Base-by-base conservation (phyloP, 2,888 invertebrate genomes). In the Paralinhomoeus sp. region DNA sequence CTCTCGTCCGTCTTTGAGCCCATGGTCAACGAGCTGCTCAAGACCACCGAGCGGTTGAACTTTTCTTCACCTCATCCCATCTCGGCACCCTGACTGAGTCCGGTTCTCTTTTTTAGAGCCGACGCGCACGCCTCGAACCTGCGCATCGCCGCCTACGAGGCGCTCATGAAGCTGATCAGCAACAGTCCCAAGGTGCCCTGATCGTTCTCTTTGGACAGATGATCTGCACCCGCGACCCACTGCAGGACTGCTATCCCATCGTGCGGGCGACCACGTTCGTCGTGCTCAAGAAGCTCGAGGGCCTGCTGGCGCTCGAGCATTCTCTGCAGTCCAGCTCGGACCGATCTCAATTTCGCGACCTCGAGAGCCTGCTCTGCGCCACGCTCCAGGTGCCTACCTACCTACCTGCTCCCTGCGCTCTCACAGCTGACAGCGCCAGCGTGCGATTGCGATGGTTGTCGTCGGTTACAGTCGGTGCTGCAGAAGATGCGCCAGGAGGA, bases 111-210 rank as follows among this genome's bases (percentile, higher is more conserved):
- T 52, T 58, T 40, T n/a, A 66, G 97, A 41, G 73, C 76, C 36
- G 93, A 97, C 67, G 87, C 84, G 33, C 63, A 63, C 47, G 64
- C 84, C 63, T 81, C 83, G 41, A 93, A 93, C 64, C 71, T 97
- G 45, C 72, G 97, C 51, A 82, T 85, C 24, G 89, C 93, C 31
- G 97, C 97, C 0, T 97, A 97, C 63, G 93, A 97, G 66, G 91
- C 97, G 1, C 71, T 97, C 1, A 97, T 97, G 93, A 93, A 93
- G 69, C 80, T 97, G 80, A 83, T 99, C 37, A 97, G 93, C 65
- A 93, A 91, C 65, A 89, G 89, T 2, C 91, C 97, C 0, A 74
- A 76, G 51, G 67, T 44, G 24, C 13, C n/a, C n/a, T n/a, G n/a
- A n/a, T n/a, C n/a, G n/a, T n/a, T n/a, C n/a, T n/a, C n/a, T n/a